Conservation (phyloP, 2,113 vertebrate genomes). For the Chaenocephalus aceratus region DNA sequence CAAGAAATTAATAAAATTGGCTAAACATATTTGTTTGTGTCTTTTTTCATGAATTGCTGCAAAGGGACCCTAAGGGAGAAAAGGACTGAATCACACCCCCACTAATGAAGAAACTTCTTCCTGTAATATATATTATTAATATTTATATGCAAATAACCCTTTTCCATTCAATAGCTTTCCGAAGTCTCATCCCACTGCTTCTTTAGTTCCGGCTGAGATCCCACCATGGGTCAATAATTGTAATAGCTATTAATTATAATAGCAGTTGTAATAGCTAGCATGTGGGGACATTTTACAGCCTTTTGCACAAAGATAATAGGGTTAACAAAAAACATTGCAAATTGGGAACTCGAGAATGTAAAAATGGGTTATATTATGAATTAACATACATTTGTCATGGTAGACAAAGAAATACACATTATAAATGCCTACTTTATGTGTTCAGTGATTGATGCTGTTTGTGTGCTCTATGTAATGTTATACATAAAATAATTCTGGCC, state of each 20-base stretch:
- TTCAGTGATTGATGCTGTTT: slow-evolving; percentile 4
- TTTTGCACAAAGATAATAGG: neutral
- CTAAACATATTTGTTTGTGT: neutral
- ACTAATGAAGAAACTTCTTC: neutral
- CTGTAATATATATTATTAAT: neutral
- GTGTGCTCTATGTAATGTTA: slow-evolving; percentile 6
- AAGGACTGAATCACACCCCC: neutral
- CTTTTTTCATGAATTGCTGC: neutral
- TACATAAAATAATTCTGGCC: slow-evolving; percentile 4
- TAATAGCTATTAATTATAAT: slow-evolving; percentile 14
- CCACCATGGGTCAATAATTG: neutral
- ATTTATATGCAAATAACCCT: slow-evolving; percentile 3
- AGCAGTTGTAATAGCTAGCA: slow-evolving; percentile 29
- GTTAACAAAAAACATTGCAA: neutral
- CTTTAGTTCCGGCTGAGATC: neutral
- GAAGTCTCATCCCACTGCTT: neutral
- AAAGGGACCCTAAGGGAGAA: neutral
- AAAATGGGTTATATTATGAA: slow-evolving; percentile 2
- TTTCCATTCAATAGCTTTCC: neutral
- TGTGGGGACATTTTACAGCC: slow-evolving; percentile 4
- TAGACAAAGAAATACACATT: neutral
- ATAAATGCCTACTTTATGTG: neutral
- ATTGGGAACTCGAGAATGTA: neutral
- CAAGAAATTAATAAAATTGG: neutral
- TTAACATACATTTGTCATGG: slow-evolving; percentile 2